Evolutionary conservation across 2,113 vertebrate genomes (phyloP).

Genomic region (Phrynosoma blainvillii): DNA sequence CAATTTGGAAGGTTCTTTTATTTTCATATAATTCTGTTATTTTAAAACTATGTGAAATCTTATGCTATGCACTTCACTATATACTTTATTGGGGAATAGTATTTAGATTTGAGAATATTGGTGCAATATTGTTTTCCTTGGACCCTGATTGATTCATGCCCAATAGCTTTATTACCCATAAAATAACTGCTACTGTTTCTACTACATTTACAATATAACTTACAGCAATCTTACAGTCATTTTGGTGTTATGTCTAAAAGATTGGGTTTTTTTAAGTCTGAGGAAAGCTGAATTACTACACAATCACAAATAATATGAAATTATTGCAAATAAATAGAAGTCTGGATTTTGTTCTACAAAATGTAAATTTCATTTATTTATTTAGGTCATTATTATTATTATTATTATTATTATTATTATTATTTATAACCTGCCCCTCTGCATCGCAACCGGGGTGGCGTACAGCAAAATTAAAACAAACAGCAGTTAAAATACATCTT

Average conservation of each 20-base stretch:
- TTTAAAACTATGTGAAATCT: not conserved
- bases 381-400: too few species aligned
- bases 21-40: not conserved
- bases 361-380: not conserved
- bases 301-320: not conserved
- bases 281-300: not conserved
- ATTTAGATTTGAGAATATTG: not conserved
- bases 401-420: too few species aligned
- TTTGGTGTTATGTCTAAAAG: not conserved
- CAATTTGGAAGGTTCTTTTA: not conserved
- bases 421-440: too few species aligned
- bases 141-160: not conserved
- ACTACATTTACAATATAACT: not conserved
- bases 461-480: too few species aligned
- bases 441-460: too few species aligned
- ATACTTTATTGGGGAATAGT: conserved; percentile 4
- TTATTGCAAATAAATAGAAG: not conserved
- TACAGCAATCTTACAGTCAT: conserved; percentile 3
- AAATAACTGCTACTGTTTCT: not conserved
- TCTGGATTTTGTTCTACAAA: conserved; percentile 9
- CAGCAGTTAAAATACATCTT: too few species aligned
- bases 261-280: not conserved
- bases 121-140: not conserved
- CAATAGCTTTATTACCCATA: not conserved
- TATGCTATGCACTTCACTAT: not conserved